Evolutionary conservation across 2,888 invertebrate genomes (phyloP), one percentile per base, ranked within the genome.

Genomic region (Meghimatium bilineatum): DNA sequence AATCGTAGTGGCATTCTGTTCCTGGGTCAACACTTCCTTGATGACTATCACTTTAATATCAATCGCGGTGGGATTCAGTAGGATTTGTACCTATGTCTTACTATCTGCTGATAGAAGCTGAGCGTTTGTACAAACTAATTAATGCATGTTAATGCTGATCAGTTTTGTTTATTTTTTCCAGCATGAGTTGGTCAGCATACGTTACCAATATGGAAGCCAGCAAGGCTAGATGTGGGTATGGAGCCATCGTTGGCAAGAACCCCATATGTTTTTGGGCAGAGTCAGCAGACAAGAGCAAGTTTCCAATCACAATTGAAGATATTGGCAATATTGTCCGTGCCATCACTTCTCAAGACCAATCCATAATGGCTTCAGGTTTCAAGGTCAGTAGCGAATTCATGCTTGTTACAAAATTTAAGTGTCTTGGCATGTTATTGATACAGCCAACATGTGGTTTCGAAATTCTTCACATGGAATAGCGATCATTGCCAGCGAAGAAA

Each of bases 201-300:
- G 49, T 79, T 17, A 14, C 1, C 14, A 79, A 32, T 36, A 44
- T 83, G 17, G 83, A 83, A 26, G 8, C 32, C 14, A 74, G 83
- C 17, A 63, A 72, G 49, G 83, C 60, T 20, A 26, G 36, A 26
- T 79, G 78, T 63, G 74, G 44, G 26, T 83, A 83, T 74, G 83
- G 66, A 32, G 83, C 29, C 2, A 83, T 83, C 38, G 44, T 36
- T 44, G 83, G 83, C 12, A 63, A 38, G 17, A 26, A 3, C 17
- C 56, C n/a, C 10, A 52, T 32, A 1, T n/a, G 29, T 34, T 8
- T 26, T 8, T 83, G 83, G 83, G 79, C 83, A n/a, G 83, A 83
- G 52, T 74, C 79, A 10, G 10, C 26, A 79, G 66, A 79, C 52
- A 83, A 83, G 36, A 34, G 49, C 0, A 2, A 14, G 23, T 76